A percentile compares a stretch with the other conserved stretches of the same genome.
phyloP scores from a whole-genome alignment of 2,888 invertebrate genomes.

The Ichneumon xanthorius region DNA sequence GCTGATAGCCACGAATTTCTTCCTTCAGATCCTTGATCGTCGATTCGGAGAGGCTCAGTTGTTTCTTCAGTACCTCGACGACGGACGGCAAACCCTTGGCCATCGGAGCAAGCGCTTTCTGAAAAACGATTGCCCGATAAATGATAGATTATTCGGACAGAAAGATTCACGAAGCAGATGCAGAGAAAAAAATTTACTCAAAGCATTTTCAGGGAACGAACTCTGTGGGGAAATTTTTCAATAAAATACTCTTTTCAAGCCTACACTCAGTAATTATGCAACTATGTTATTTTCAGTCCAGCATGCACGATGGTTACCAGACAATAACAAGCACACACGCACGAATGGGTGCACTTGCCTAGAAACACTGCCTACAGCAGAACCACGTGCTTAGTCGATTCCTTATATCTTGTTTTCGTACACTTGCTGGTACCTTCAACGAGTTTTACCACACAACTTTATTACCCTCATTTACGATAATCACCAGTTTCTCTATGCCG shows the following conservation, averaged over 20 bases:
- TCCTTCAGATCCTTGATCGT: conserved; percentile 89
- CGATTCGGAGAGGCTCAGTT: conserved; percentile 88
- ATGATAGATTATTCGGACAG: conserved; percentile 14
- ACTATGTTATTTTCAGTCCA: conserved; percentile 9
- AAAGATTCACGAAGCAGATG: not conserved
- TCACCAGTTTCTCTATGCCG: not conserved
- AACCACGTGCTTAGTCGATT: conserved; percentile 81
- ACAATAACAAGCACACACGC: conserved; percentile 69
- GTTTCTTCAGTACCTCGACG: conserved; percentile 86
- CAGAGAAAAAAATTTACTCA: conserved; percentile 4
- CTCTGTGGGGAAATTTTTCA: conserved; percentile 14
- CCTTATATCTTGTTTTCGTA: conserved; percentile 79
- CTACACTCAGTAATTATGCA: conserved; percentile 24
- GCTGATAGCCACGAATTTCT: conserved; percentile 88
- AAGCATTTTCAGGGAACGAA: conserved; percentile 10
- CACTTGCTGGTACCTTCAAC: conserved; percentile 80
- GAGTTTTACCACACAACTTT: conserved; percentile 60
- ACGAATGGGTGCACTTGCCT: conserved; percentile 80
- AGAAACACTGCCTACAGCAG: conserved; percentile 82
- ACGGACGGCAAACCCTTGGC: conserved; percentile 82
- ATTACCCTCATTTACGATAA: conserved; percentile 43
- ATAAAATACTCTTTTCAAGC: not conserved
- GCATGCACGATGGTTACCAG: conserved; percentile 49
- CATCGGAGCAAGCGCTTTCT: conserved; percentile 80
- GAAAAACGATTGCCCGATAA: conserved; percentile 61